phyloP scores from a whole-genome alignment of 2,113 vertebrate genomes.

The Marmota monax region DNA sequence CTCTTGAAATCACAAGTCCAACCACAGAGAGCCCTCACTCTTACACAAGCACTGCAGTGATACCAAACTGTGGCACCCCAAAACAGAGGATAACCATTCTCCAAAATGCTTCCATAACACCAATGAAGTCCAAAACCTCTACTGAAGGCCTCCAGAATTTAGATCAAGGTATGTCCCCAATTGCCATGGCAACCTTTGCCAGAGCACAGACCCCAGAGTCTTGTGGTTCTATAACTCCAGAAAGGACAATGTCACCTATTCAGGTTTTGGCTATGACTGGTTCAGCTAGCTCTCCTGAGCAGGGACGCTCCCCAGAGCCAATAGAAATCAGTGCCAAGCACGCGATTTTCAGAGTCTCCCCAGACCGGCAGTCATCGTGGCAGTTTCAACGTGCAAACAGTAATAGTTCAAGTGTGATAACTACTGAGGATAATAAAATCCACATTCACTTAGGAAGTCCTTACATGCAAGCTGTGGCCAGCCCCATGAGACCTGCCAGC shows the following conservation, averaged over 20 bases:
- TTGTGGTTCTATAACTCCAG: constrained; percentile 92
- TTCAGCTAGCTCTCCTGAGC: constrained; percentile 90
- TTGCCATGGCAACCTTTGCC: constrained; percentile 91
- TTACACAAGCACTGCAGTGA: constrained; percentile 97
- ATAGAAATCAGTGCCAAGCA: constrained; percentile 93
- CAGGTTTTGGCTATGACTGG: constrained; percentile 93
- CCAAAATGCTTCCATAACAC: constrained; percentile 93
- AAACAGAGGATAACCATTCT: constrained; percentile 98
- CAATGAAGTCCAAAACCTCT: constrained; percentile 90
- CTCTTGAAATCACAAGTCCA: constrained; percentile 96
- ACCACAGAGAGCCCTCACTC: constrained; percentile 92
- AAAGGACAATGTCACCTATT: constrained; percentile 95
- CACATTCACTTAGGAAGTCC: constrained; percentile 98
- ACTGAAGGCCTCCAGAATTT: constrained; percentile 90
- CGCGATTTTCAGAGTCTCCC: constrained; percentile 93
- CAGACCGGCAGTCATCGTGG: constrained; percentile 94
- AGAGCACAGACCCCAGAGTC: constrained; percentile 94
- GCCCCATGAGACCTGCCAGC: constrained; percentile 88
- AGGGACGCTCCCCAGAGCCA: constrained; percentile 89
- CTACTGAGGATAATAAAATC: constrained; percentile 99
- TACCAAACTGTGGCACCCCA: constrained; percentile 95
- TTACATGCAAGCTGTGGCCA: constrained; percentile 93
- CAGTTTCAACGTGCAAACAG: constrained; percentile 97
- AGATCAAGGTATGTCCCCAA: constrained; percentile 91
- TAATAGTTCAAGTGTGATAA: constrained; percentile 95